These are phyloP conservation scores for Lepidothrix coronata DNA, from an alignment of 2,113 vertebrate species.

Conservation along the genomic window DNA sequence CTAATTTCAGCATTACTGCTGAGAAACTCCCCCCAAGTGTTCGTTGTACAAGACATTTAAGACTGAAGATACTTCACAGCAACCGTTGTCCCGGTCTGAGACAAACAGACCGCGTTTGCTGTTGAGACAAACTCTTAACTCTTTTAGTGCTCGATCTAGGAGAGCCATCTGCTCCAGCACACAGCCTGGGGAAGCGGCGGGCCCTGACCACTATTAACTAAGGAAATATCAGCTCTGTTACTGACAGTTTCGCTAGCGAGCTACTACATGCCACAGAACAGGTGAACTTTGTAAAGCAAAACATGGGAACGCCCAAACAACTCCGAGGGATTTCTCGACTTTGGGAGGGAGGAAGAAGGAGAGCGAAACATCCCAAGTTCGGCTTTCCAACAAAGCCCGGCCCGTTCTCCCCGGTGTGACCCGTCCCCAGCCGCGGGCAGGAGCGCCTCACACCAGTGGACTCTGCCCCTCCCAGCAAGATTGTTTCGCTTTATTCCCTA, in stretches of 20 bases:
- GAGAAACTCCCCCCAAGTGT: neutral
- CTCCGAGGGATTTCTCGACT: too few species aligned
- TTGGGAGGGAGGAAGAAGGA: neutral
- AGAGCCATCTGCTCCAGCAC: neutral
- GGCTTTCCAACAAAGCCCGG: rapidly evolving
- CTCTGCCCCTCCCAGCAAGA: neutral
- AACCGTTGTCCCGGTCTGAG: neutral
- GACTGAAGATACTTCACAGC: neutral
- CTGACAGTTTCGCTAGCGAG: rapidly evolving
- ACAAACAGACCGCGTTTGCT: too few species aligned
- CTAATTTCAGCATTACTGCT: neutral
- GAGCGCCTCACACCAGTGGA: too few species aligned
- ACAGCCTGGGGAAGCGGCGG: rapidly evolving
- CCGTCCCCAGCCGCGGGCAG: neutral
- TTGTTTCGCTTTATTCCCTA: neutral
- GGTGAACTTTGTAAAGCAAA: neutral
- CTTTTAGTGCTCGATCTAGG: neutral
- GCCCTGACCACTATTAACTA: rapidly evolving
- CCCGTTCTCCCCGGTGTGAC: rapidly evolving
- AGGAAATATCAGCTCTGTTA: rapidly evolving
- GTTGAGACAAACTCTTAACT: neutral
- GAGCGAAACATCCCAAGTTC: neutral
- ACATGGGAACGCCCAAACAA: neutral
- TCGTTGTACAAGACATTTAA: neutral
- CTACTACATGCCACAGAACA: neutral